Percentiles rank a stretch among this genome's conserved stretches.
These are phyloP conservation scores for Pharmacophagus antenor DNA, from an alignment of 2,888 invertebrate genomes.

Conservation along the genomic window DNA sequence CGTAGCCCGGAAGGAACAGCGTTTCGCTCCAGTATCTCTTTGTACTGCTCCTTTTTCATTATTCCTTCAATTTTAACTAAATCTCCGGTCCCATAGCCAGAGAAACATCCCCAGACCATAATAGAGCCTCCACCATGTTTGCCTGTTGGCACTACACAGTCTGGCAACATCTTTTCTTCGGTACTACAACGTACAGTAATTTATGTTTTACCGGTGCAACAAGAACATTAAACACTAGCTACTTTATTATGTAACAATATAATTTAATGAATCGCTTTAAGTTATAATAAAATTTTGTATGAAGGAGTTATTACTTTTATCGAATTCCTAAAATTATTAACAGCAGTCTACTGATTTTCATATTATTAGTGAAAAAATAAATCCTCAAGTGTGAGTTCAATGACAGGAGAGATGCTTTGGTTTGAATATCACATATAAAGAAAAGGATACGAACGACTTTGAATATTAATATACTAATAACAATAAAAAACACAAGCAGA, in stretches of 20 bases:
- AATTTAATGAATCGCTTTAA: neutral
- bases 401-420: neutral
- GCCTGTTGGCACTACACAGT: no score
- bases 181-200: neutral
- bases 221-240: neutral
- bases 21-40: no score
- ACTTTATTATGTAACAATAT: neutral
- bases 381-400: neutral
- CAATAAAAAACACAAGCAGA: neutral
- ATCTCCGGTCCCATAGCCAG: no score
- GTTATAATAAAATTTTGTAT: neutral
- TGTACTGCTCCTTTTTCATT: no score
- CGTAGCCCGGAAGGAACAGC: no score
- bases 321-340: neutral
- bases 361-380: neutral
- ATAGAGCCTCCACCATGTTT: no score
- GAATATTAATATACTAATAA: slow-evolving; percentile 2
- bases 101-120: no score
- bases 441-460: neutral
- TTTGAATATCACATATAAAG: neutral
- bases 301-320: neutral
- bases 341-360: neutral
- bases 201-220: neutral
- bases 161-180: no score
- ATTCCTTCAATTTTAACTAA: no score